Conservation (phyloP, 2,113 vertebrate genomes). For the Dicerorhinus sumatrensis region DNA sequence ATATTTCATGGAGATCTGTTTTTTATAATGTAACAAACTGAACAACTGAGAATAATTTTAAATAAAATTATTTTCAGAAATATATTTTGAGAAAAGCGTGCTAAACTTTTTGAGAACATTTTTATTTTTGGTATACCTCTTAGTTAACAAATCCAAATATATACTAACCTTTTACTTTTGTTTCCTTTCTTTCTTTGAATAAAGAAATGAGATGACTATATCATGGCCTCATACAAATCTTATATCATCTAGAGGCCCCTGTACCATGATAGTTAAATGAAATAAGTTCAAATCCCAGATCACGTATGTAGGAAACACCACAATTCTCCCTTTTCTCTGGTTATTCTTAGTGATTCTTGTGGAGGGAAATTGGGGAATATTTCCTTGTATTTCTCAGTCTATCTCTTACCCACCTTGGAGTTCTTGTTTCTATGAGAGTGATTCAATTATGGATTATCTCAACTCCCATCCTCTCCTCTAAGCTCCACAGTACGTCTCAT, state of each 20-base stretch:
- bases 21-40: background rate
- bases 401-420: background rate
- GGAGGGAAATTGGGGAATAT: background rate
- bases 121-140: background rate
- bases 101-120: too few species aligned
- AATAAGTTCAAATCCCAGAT: background rate
- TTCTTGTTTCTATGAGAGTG: background rate
- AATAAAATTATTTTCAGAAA: background rate
- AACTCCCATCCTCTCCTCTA: background rate
- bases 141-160: background rate
- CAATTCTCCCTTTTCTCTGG: background rate
- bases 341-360: background rate
- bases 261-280: background rate
- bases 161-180: background rate
- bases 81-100: background rate
- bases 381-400: background rate
- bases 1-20: background rate
- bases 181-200: background rate
- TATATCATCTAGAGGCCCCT: background rate
- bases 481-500: background rate
- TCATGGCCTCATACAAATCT: background rate
- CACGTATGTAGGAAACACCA: background rate
- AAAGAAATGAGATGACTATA: background rate
- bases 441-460: background rate
- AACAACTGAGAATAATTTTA: background rate